Evolutionary conservation across 2,113 vertebrate genomes (phyloP), one percentile per base, ranked within the genome.

Genomic region (Bufo bufo): DNA sequence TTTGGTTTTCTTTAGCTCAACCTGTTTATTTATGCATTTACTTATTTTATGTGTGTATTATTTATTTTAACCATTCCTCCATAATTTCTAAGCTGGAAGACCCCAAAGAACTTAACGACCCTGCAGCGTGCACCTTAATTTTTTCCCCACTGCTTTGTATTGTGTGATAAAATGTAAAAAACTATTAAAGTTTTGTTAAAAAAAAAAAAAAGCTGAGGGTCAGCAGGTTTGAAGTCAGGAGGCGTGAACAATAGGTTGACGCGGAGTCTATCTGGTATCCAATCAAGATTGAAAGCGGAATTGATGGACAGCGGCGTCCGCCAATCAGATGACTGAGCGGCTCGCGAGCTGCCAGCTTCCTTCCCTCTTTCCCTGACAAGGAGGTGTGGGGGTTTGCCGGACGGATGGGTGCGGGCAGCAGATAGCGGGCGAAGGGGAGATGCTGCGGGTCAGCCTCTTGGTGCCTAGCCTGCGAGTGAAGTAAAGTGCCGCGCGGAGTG

Each of bases 371-470:
- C 47, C 54, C 50, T 20, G 13, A n/a, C 33, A 80, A 78, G 91
- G 91, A 90, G 72, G 45, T 75, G 90, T 90, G 90, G 91, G 72
- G 91, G 88, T 33, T 33, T 88, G 92, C 91, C 90, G 90, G 91
- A 91, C 93, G 92, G 93, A 92, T 92, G 91, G 90, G 90, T 90
- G 75, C 89, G 92, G 91, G 92, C 92, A 91, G 92, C 54, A 87
- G 89, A 87, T 87, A 45, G 90, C 66, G 56, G 90, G 33, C 12
- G 75, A 72, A 17, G 89, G 50, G 49, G 80, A 52, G 85, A 58
- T 82, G 86, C 65, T 77, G 50, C 65, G 89, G 50, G 65, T 58
- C 63, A 59, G 75, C 52, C 63, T 85, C 75, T 77, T 1, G 78
- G 72, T 58, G 59, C 61, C 54, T 52, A 54, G 33, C 45, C 69